phyloP scores from a whole-genome alignment of 2,797 vertebrate genomes.

The Diglossa cyanea region DNA sequence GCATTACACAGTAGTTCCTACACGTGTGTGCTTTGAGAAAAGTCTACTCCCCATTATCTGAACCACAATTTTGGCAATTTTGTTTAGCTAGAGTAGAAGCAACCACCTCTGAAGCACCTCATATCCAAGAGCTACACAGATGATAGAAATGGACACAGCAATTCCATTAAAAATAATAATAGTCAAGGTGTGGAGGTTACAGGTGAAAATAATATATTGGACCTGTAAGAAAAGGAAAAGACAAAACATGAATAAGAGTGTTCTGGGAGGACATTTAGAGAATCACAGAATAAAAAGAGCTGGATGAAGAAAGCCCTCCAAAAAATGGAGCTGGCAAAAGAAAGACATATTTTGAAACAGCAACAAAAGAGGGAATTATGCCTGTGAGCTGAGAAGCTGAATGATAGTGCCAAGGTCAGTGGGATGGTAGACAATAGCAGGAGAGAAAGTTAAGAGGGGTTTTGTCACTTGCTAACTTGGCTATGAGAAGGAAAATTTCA shows the following conservation, averaged over 20 bases:
- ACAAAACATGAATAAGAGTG: neutral
- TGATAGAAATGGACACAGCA: neutral
- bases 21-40: neutral
- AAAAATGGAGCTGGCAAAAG: neutral
- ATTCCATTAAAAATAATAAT: slow-evolving; percentile 1
- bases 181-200: neutral
- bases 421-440: neutral
- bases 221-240: neutral
- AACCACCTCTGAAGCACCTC: neutral
- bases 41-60: neutral
- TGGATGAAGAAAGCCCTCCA: neutral
- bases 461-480: neutral
- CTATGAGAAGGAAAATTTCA: neutral
- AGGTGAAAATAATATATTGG: neutral
- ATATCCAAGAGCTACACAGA: neutral
- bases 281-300: neutral
- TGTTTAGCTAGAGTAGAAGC: neutral
- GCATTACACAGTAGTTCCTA: neutral
- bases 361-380: neutral
- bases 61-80: neutral
- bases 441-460: neutral
- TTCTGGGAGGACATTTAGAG: neutral
- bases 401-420: neutral
- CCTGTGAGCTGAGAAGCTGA: neutral
- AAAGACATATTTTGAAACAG: neutral